Evolutionary conservation across 1,140 invertebrate genomes (phyloP).

Genomic region (Heliconius congener): DNA sequence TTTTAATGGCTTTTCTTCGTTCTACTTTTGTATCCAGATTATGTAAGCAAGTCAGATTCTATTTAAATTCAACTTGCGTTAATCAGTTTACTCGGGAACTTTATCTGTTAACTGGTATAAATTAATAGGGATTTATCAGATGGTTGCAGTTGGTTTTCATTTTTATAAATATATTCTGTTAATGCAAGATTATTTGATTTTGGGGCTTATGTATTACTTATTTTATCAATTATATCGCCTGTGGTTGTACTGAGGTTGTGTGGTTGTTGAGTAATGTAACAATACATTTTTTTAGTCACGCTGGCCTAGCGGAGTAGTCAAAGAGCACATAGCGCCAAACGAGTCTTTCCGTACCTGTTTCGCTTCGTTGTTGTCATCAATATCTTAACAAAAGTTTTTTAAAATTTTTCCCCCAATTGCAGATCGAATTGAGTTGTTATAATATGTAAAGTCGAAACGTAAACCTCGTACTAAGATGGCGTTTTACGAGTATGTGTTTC

Average conservation of each 20-base stretch:
- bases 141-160: neutral
- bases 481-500: neutral
- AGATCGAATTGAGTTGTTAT: neutral
- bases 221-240: no score
- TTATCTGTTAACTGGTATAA: conserved; percentile 30
- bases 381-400: neutral
- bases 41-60: conserved; percentile 38
- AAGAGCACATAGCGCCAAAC: no score
- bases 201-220: no score
- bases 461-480: neutral
- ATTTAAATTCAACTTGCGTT: conserved; percentile 38
- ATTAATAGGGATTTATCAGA: conserved; percentile 23
- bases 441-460: neutral
- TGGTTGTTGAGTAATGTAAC: no score
- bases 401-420: neutral
- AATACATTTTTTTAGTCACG: no score
- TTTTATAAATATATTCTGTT: neutral
- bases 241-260: no score
- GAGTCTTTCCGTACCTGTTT: no score
- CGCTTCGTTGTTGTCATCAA: no score
- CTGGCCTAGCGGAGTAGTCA: no score
- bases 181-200: neutral
- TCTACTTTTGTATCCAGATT: conserved; percentile 42
- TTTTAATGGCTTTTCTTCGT: conserved; percentile 55
- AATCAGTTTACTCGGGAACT: conserved; percentile 37